These are phyloP conservation scores for Drosophila eohydei DNA, from an alignment of 2,888 invertebrate genomes.

Conservation along the genomic window DNA sequence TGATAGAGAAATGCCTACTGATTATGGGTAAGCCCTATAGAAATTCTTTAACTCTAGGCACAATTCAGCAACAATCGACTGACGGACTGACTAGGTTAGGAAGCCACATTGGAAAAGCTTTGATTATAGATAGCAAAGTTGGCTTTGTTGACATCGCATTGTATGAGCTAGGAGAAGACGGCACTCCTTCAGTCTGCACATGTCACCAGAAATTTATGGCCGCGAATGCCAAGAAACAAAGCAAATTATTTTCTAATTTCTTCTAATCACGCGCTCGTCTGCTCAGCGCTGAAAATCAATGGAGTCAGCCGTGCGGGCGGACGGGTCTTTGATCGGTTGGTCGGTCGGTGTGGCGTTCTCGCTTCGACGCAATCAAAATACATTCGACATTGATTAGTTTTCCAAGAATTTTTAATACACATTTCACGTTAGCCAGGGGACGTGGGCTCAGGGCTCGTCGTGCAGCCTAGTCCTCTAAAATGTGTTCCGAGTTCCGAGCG, in stretches of 20 bases:
- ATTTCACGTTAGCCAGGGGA: constrained; percentile 31
- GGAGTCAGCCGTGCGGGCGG: constrained; percentile 13
- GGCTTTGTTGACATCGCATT: constrained; percentile 15
- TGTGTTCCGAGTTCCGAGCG: constrained; percentile 1
- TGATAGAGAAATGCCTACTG: no score
- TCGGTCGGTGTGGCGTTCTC: constrained; percentile 30
- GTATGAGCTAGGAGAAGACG: constrained; percentile 3
- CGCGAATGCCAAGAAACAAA: constrained; percentile 54
- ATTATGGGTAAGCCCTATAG: no score
- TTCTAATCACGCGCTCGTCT: constrained; percentile 62
- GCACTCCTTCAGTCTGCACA: constrained; percentile 27
- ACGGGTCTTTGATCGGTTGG: constrained; percentile 31
- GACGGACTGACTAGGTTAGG: not conserved
- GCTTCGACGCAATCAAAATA: constrained; percentile 66
- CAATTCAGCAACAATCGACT: no score
- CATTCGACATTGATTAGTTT: constrained; percentile 79
- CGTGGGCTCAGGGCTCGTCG: not conserved
- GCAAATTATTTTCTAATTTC: constrained; percentile 73
- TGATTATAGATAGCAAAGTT: constrained; percentile 15
- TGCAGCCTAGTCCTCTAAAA: not conserved
- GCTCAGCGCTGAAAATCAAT: constrained; percentile 17
- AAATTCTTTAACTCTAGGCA: no score
- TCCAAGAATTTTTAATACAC: constrained; percentile 75
- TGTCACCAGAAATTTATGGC: constrained; percentile 63
- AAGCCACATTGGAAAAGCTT: not conserved